Percentiles rank a stretch among this genome's conserved stretches.
phyloP scores from a whole-genome alignment of 2,888 invertebrate genomes.

The Euplexia lucipara region DNA sequence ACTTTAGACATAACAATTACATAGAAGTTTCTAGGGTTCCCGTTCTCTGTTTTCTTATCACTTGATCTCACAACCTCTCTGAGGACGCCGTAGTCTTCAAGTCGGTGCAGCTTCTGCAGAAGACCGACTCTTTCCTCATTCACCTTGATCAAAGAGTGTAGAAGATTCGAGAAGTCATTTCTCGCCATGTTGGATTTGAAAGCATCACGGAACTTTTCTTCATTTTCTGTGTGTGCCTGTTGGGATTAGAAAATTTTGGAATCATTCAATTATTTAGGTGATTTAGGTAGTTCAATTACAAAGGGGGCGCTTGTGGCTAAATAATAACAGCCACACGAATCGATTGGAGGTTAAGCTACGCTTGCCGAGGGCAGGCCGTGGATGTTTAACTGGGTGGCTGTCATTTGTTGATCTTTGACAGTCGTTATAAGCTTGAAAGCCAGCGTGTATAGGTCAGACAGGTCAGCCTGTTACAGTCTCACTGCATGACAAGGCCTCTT shows the following conservation, averaged over 20 bases:
- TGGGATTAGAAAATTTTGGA: slow-evolving; percentile 8
- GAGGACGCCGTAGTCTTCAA: slow-evolving; percentile 43
- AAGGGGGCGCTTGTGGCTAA: no score
- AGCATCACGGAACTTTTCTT: neutral
- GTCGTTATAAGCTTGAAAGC: no score
- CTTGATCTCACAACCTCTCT: slow-evolving; percentile 42
- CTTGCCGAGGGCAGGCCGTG: no score
- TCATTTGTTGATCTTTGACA: no score
- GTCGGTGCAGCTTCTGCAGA: slow-evolving; percentile 31
- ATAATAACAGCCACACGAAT: no score
- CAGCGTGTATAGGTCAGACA: no score
- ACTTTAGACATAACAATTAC: slow-evolving; percentile 49
- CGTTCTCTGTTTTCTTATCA: neutral
- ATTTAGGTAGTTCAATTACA: no score
- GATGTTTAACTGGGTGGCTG: no score
- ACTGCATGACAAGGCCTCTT: no score
- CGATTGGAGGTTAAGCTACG: no score
- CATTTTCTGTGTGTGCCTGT: slow-evolving; percentile 39
- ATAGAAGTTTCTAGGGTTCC: slow-evolving; percentile 19
- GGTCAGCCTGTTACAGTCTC: no score
- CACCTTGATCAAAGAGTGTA: slow-evolving; percentile 53
- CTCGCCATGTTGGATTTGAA: slow-evolving; percentile 47
- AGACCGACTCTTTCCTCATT: slow-evolving; percentile 52
- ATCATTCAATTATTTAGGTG: neutral
- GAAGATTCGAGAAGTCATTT: slow-evolving; percentile 48